Evolutionary conservation across 2,888 invertebrate genomes (phyloP), one percentile per base, ranked within the genome.

Genomic region (Tetanocera ferruginea): DNA sequence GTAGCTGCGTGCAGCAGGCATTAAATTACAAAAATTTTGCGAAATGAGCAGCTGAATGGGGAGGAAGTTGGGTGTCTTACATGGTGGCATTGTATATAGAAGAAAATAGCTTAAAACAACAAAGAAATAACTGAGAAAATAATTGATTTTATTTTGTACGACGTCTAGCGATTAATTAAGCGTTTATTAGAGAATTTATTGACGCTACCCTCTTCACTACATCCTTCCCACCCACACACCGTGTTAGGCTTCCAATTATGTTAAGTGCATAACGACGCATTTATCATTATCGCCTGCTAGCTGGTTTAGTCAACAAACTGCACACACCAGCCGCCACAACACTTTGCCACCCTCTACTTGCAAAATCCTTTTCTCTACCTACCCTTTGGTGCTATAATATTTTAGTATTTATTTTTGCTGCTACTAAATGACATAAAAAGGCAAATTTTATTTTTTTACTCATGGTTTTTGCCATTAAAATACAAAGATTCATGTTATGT

Each of bases 381-480:
- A 14, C 86, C 84, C 80, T 83, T 82, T 80, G 85, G 86, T 83
- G 80, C 83, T 78, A 81, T 83, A 82, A 86, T 85, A 86, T 84
- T 84, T 85, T 84, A 79, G 83, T 83, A 85, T 83, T 87, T 85
- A 86, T 86, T 86, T 31, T 28, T 34, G 28, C 51, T 23, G 14
- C 14, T 84, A 85, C 85, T 86, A 86, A 83, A 83, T 85, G 84
- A 86, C 86, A 88, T 88, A 87, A 88, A 87, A 87, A 80, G 86
- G 82, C 82, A 83, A 85, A 86, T 86, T 86, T 83, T 83, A 84
- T 85, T 86, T 86, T 86, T 84, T 83, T 87, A 81, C 84, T 37
- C n/a, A 37, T 37, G 49, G 9, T 57, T 67, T 43, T 72, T 64
- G 66, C 64, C 34, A 72, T 51, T 76, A 77, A 66, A 37, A 66